phyloP scores from a whole-genome alignment of 2,113 vertebrate species.

The Cyrtonyx montezumae region DNA sequence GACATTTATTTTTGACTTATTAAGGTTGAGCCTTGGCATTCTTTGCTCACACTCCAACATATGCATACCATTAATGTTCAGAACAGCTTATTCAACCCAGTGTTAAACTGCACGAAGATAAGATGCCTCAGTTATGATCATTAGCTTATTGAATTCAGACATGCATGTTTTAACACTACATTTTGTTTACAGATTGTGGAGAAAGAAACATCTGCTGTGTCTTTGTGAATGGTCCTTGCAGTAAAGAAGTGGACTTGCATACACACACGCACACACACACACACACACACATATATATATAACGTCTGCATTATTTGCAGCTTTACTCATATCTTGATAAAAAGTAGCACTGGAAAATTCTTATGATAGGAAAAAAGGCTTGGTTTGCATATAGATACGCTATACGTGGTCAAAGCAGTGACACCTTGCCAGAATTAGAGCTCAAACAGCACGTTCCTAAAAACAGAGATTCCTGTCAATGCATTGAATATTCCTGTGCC shows the following conservation, averaged over 20 bases:
- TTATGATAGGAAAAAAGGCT: not conserved
- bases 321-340: not conserved
- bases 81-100: not conserved
- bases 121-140: not conserved
- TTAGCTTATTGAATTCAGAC: not conserved
- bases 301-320: not conserved
- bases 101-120: not conserved
- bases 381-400: not conserved
- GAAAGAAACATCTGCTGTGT: not conserved
- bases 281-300: not conserved
- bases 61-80: not conserved
- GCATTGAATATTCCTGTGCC: not conserved
- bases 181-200: not conserved
- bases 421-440: not conserved
- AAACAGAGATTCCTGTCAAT: not conserved
- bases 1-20: slow-evolving; percentile 17
- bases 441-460: not conserved
- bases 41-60: not conserved
- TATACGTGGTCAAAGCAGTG: not conserved
- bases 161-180: not conserved
- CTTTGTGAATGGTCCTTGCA: not conserved
- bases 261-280: not conserved
- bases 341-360: not conserved
- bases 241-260: not conserved
- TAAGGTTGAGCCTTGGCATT: slow-evolving; percentile 25